Base-by-base conservation (phyloP, 2,113 vertebrate species). In the Xiphorhynchus elegans region DNA sequence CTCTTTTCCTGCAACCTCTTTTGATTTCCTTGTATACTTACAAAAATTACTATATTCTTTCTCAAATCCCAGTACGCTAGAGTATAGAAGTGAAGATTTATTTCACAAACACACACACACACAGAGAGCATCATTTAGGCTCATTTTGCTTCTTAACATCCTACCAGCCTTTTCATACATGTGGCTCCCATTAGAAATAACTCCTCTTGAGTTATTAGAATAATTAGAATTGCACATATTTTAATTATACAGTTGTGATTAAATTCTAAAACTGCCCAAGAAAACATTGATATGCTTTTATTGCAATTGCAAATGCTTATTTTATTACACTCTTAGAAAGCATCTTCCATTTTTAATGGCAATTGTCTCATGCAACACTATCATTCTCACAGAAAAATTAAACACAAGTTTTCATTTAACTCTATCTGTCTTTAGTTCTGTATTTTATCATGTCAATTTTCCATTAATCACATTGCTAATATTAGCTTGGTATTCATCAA, bases 21-120 rank as follows among this genome's bases (percentile, higher is more conserved):
- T 4, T 67, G 88, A 82, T 75, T 82, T 13, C 24, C 14, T 29
- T 64, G 13, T 53, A 49, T 52, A 62, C 14, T 55, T 81, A 73
- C 29, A 84, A 50, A 91, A 49, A 55, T 6, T 2, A 46, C 3
- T 6, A 53, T 84, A 55, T 21, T 13, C 2, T 49, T 29, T 77
- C 44, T 73, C 17, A 69, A 11, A 0, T 16, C 33, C 24, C 17
- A 28, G 6, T 64, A 33, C 47, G 7, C n/a, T 39, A 28, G 23
- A 33, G 3, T 31, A 42, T 7, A 58, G 20, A 52, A 58, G 24
- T 26, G 31, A 87, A 60, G 10, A 58, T 60, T 84, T 78, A 49
- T 33, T 11, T 49, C 1, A 0, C 29, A 64, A 25, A 46, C 3
- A 5, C 11, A 39, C 1, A 0, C 29, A 64, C 37, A 46, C 2